These are phyloP conservation scores for Montifringilla adamsi DNA, from an alignment of 2,113 vertebrate genomes.

Conservation along the genomic window DNA sequence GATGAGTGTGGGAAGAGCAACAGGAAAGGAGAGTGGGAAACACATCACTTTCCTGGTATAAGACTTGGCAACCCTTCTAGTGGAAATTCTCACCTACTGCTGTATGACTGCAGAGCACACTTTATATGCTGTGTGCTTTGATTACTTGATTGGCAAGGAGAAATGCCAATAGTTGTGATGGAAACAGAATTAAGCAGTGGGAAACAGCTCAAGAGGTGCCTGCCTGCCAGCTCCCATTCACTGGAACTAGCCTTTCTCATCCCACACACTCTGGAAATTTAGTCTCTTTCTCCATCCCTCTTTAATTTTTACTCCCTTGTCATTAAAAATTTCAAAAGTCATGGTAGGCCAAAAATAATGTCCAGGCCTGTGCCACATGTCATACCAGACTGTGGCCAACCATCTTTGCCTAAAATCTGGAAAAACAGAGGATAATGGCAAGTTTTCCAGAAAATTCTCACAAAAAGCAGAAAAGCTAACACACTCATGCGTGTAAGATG, in stretches of 20 bases:
- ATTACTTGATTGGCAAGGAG: not conserved
- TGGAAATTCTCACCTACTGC: not conserved
- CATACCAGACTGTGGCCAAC: not conserved
- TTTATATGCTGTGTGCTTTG: not conserved
- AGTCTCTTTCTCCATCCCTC: not conserved
- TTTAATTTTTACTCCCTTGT: not conserved
- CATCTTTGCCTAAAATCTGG: not conserved
- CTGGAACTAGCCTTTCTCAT: not conserved
- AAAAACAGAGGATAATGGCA: not conserved
- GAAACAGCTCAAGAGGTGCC: not conserved
- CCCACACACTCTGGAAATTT: not conserved
- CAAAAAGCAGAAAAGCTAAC: not conserved
- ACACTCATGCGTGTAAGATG: rapidly evolving
- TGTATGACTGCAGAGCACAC: not conserved
- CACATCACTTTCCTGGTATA: not conserved
- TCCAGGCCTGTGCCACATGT: no score
- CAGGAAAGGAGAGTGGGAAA: not conserved
- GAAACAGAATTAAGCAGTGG: not conserved
- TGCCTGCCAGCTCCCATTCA: not conserved
- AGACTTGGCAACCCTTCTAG: not conserved
- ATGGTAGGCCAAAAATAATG: not conserved
- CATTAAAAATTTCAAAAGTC: not conserved
- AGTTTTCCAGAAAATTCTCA: not conserved
- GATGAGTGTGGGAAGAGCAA: not conserved
- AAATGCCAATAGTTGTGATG: not conserved